phyloP scores from a whole-genome alignment of 2,888 invertebrate species.

The Quadroppia sp. region DNA sequence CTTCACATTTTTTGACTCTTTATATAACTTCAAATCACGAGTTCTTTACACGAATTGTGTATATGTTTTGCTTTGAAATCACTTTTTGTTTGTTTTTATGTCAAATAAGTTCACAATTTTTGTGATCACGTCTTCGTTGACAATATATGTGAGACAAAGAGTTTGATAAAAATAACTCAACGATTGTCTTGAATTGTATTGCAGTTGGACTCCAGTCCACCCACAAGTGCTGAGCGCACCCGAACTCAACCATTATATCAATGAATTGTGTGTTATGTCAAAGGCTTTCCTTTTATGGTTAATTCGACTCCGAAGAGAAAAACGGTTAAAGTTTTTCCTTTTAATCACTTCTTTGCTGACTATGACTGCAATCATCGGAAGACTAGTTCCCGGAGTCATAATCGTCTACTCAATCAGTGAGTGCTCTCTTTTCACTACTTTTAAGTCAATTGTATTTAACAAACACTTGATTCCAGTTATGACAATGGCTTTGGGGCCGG shows the following conservation, averaged over 20 bases:
- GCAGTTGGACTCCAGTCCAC: constrained; percentile 52
- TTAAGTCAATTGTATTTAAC: constrained; percentile 32
- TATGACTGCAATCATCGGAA: constrained; percentile 50
- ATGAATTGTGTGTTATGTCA: constrained; percentile 48
- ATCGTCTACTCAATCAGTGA: constrained; percentile 52
- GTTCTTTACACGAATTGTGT: too few relatives aligned
- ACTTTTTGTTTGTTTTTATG: too few relatives aligned
- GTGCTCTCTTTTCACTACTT: constrained; percentile 47
- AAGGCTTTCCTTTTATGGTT: constrained; percentile 48
- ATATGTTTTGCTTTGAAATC: too few relatives aligned
- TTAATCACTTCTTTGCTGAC: constrained; percentile 50
- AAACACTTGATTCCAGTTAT: constrained; percentile 49
- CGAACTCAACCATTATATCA: constrained; percentile 51
- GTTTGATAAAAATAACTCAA: too few relatives aligned
- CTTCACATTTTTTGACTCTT: too few relatives aligned
- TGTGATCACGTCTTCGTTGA: too few relatives aligned
- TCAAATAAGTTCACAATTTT: too few relatives aligned
- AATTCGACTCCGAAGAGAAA: constrained; percentile 47
- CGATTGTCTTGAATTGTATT: too few relatives aligned
- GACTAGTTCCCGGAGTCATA: constrained; percentile 52
- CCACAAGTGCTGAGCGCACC: constrained; percentile 53
- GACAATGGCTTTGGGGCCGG: constrained; percentile 51
- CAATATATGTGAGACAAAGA: too few relatives aligned
- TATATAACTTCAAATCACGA: too few relatives aligned
- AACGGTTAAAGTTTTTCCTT: constrained; percentile 50